Conservation (phyloP, 2,113 vertebrate species). For the Stegostoma tigrinum region DNA sequence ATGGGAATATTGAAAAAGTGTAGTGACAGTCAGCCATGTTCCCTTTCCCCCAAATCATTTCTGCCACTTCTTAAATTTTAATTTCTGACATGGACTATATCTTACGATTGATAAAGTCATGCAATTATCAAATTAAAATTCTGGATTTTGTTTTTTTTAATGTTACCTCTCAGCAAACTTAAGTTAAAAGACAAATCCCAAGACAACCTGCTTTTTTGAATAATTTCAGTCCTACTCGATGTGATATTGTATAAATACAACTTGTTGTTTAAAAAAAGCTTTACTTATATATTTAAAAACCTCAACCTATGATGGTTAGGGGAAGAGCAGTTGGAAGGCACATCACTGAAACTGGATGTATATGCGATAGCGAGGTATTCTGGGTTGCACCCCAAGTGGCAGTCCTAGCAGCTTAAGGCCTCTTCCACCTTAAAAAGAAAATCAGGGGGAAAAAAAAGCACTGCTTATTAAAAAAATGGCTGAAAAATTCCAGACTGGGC, state of each 20-base stretch:
- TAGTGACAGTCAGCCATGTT: not conserved
- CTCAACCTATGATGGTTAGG: not conserved
- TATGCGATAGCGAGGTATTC: not conserved
- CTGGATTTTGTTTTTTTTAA: too few relatives aligned
- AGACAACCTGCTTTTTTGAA: not conserved
- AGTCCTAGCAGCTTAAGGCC: not conserved
- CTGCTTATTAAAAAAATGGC: constrained; percentile 17
- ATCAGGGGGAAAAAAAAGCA: not conserved
- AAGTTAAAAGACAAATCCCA: not conserved
- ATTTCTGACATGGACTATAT: not conserved
- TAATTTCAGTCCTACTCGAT: not conserved
- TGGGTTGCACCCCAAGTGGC: not conserved
- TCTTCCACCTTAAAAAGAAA: not conserved
- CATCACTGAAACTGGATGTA: not conserved
- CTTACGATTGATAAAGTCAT: not conserved
- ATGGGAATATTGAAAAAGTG: not conserved
- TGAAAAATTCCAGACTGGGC: not conserved
- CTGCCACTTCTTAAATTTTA: not conserved
- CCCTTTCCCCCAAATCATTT: not conserved
- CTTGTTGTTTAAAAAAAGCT: not conserved
- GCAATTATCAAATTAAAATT: too few relatives aligned
- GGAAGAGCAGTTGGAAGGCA: not conserved
- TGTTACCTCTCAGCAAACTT: not conserved
- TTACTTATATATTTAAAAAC: not conserved
- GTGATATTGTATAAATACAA: not conserved